These are phyloP conservation scores for Salvator merianae DNA, from an alignment of 2,113 vertebrate species.

Conservation along the genomic window DNA sequence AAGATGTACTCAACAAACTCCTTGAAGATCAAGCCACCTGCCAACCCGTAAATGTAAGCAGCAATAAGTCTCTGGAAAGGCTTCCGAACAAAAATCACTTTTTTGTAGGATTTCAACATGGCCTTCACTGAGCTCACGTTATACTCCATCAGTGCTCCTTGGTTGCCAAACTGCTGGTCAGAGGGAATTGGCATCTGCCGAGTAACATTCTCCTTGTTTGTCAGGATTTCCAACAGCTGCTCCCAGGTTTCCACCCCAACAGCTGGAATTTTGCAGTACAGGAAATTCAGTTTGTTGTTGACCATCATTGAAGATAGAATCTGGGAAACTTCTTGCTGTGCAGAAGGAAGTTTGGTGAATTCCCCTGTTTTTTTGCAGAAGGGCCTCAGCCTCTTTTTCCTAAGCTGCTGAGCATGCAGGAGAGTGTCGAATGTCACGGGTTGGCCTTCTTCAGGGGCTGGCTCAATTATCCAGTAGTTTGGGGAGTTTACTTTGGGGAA, in stretches of 20 bases:
- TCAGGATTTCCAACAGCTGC: slow-evolving; percentile 49
- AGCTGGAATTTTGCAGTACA: slow-evolving; percentile 61
- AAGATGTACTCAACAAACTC: slow-evolving; percentile 57
- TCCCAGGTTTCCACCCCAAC: slow-evolving; percentile 58
- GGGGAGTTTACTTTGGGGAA: slow-evolving; percentile 46
- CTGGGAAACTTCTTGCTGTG: accelerated
- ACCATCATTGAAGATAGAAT: slow-evolving; percentile 38
- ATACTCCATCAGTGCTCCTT: slow-evolving; percentile 19
- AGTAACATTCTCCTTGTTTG: not conserved
- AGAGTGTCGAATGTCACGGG: slow-evolving; percentile 58
- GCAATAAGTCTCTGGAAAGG: slow-evolving; percentile 67
- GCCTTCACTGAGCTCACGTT: slow-evolving; percentile 17
- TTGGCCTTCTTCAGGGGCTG: not conserved
- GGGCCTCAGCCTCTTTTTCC: slow-evolving; percentile 57
- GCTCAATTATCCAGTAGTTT: not conserved
- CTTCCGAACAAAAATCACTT: slow-evolving; percentile 69
- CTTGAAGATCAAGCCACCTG: slow-evolving; percentile 53
- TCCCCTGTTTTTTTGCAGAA: slow-evolving; percentile 42
- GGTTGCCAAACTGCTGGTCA: accelerated
- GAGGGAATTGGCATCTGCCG: accelerated
- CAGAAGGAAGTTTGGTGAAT: accelerated
- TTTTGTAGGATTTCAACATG: slow-evolving; percentile 62
- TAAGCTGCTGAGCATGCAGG: slow-evolving; percentile 60
- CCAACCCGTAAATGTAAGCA: slow-evolving; percentile 37
- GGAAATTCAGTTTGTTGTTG: slow-evolving; percentile 53